Evolutionary conservation across 2,113 vertebrate species (phyloP), one percentile per base, ranked within the genome.

Genomic region (Siniperca knerii): DNA sequence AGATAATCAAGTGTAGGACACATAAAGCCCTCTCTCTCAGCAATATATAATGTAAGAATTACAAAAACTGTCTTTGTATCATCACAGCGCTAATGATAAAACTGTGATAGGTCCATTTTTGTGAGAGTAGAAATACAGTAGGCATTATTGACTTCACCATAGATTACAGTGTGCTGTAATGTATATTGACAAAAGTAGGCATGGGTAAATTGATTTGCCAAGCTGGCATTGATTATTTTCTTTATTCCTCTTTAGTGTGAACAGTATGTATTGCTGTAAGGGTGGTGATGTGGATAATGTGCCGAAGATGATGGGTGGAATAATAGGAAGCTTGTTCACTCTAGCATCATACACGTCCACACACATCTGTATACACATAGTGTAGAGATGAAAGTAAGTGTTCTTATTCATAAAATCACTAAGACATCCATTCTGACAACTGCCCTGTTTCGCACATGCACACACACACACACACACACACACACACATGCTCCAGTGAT

Each of bases 401-500:
- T 44, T 76, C 70, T 72, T 79, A 64, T 77, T 80, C 71, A 65
- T 61, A 83, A 83, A 68, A 81, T 76, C 48, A 71, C 71, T 5
- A 12, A 77, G 69, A 64, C 37, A 42, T 79, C 60, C 25, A 60
- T 64, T 62, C 61, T 72, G 69, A 76, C 74, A 46, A 33, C 76
- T 76, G 46, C 64, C 79, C 70, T 79, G 35, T 71, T 76, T 74
- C 62, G 23, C 61, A 54, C 33, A 74, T 57, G 23, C 61, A 54
- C 33, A 74, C 77, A 80, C 42, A 69, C 55, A 79, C 35, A 66
- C 54, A 68, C 81, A 54, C 33, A 74, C 77, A 80, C 42, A 69
- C 55, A 79, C 35, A 66, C 54, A 68, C 81, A 85, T 40, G 81
- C 84, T 90, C 80, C 80, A 85, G 52, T 73, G 82, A 77, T 16